Percentiles rank a stretch among this genome's conserved stretches.
These are phyloP conservation scores for Polydrusus pterygomalis DNA, from an alignment of 2,888 invertebrate species.

Conservation along the genomic window DNA sequence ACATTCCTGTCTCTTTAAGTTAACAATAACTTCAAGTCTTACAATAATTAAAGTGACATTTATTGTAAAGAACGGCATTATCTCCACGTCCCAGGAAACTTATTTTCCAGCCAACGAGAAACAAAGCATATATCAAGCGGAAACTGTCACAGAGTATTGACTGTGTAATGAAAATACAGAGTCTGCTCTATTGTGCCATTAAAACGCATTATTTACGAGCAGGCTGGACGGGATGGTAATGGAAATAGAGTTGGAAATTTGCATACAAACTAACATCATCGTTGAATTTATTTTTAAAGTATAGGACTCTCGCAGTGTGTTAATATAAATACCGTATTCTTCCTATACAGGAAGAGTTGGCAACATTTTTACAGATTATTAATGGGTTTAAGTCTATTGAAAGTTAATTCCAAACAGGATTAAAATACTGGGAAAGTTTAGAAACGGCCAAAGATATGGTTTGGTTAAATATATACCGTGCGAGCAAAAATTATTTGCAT, in stretches of 20 bases:
- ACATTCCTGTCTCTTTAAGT: not conserved
- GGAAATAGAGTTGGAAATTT: conserved; percentile 14
- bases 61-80: conserved; percentile 22
- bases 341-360: too few species aligned
- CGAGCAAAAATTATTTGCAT: too few species aligned
- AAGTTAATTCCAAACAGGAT: too few species aligned
- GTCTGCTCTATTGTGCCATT: conserved; percentile 24
- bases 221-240: not conserved
- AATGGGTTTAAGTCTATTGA: too few species aligned
- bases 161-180: conserved; percentile 30
- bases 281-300: conserved; percentile 1
- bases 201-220: conserved; percentile 21
- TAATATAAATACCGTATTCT: too few species aligned
- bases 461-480: too few species aligned
- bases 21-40: conserved; percentile 23
- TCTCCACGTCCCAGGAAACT: conserved; percentile 28
- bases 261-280: conserved; percentile 1
- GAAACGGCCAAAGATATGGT: too few species aligned
- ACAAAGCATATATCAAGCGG: conserved; percentile 29
- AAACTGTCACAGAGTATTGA: conserved; percentile 26
- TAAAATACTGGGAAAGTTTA: too few species aligned
- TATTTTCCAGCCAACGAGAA: conserved; percentile 27
- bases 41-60: conserved; percentile 27
- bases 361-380: too few species aligned
- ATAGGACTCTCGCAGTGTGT: not conserved